Conservation (phyloP, 2,888 invertebrate species). For the Chrysomela aeneicollis region DNA sequence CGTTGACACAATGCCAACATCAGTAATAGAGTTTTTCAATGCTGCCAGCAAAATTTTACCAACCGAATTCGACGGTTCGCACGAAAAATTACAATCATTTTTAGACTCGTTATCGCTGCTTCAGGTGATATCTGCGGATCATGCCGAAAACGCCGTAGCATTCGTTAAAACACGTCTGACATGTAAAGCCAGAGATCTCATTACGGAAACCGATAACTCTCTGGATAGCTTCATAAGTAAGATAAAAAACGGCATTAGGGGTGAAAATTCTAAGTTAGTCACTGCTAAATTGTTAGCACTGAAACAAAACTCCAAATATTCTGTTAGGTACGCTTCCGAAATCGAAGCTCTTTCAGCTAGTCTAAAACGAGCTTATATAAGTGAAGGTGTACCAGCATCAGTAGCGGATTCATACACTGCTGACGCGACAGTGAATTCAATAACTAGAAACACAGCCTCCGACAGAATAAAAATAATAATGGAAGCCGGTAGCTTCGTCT, state of each 20-base stretch:
- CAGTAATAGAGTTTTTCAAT: slow-evolving; percentile 21
- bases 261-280: slow-evolving; percentile 11
- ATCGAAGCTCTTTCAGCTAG: slow-evolving; percentile 14
- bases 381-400: slow-evolving; percentile 24
- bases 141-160: slow-evolving; percentile 21
- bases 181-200: slow-evolving; percentile 18
- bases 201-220: slow-evolving; percentile 18
- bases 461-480: slow-evolving; percentile 19
- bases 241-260: slow-evolving; percentile 22
- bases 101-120: not conserved
- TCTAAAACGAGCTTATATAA: slow-evolving; percentile 21
- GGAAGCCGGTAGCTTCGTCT: slow-evolving; percentile 21
- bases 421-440: slow-evolving; percentile 9
- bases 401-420: slow-evolving; percentile 20
- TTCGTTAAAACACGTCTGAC: slow-evolving; percentile 29
- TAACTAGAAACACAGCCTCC: slow-evolving; percentile 11
- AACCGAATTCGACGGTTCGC: slow-evolving; percentile 15
- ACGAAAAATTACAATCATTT: slow-evolving; percentile 12
- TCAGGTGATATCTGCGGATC: slow-evolving; percentile 9
- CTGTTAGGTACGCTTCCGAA: slow-evolving; percentile 15
- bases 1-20: not conserved
- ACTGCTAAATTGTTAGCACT: not conserved
- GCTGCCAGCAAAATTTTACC: slow-evolving; percentile 21
- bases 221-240: slow-evolving; percentile 13
- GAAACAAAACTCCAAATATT: slow-evolving; percentile 18